Conservation (phyloP, 1,140 invertebrate genomes). For the Camponotus floridanus region DNA sequence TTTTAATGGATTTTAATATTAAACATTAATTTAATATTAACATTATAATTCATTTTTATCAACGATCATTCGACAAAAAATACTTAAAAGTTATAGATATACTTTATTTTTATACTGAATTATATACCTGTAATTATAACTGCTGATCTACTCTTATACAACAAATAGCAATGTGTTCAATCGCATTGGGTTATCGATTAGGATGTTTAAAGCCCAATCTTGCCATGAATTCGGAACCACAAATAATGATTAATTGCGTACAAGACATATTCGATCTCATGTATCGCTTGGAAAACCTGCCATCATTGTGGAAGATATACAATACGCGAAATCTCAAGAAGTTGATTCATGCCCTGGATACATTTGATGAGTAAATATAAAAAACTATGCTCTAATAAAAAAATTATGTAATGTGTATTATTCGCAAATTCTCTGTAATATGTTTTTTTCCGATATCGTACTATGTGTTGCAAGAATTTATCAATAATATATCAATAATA, state of each 20-base stretch:
- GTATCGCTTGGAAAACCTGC: conserved; percentile 88
- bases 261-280: conserved; percentile 87
- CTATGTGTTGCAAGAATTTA: too few species aligned
- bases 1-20: too few species aligned
- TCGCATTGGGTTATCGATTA: conserved; percentile 90
- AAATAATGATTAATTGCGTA: conserved; percentile 87
- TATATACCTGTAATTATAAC: neutral
- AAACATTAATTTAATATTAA: too few species aligned
- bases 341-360: conserved; percentile 84
- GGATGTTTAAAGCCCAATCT: conserved; percentile 87
- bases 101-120: neutral
- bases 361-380: conserved; percentile 72
- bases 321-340: conserved; percentile 87
- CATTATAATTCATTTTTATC: too few species aligned
- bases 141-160: neutral
- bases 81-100: neutral
- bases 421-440: too few species aligned
- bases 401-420: too few species aligned
- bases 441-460: too few species aligned
- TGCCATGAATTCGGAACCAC: conserved; percentile 86
- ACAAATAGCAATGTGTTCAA: conserved; percentile 87
- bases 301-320: conserved; percentile 88
- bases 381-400: too few species aligned
- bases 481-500: too few species aligned
- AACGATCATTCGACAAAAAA: too few species aligned